A percentile compares a stretch with the other conserved stretches of the same genome.
phyloP scores from a whole-genome alignment of 92 coral and sea anemone genomes.

The Virgularia gustaviana region DNA sequence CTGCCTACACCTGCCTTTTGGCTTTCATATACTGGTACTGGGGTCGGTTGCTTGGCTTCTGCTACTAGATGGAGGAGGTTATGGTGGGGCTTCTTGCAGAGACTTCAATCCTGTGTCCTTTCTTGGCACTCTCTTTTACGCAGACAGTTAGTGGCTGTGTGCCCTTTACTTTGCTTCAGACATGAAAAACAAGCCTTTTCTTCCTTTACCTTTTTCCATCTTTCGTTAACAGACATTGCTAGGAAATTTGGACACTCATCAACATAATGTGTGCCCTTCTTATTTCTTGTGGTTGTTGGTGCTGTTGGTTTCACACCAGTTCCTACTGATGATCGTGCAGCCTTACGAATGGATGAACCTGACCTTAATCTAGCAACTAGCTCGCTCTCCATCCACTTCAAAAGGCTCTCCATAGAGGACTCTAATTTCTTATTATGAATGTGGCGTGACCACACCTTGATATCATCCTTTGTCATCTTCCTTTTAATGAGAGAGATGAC shows the following conservation, averaged over 20 bases:
- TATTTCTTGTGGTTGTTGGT: background rate
- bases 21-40: too few relatives aligned
- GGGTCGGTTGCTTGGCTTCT: background rate
- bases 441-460: constrained; percentile 53
- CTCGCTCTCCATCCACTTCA: constrained; percentile 53
- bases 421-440: constrained; percentile 34
- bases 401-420: constrained; percentile 54
- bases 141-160: constrained; percentile 28
- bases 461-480: constrained; percentile 53
- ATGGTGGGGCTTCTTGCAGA: constrained; percentile 45
- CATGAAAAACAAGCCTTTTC: constrained; percentile 52
- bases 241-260: constrained; percentile 46
- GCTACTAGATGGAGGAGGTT: constrained; percentile 26
- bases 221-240: constrained; percentile 27
- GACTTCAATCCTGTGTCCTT: constrained; percentile 5
- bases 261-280: constrained; percentile 37
- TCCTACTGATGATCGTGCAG: background rate
- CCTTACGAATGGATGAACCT: constrained; percentile 55
- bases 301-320: background rate
- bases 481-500: constrained; percentile 55
- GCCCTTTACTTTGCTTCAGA: constrained; percentile 49
- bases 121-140: constrained; percentile 44
- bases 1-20: too few relatives aligned
- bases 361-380: constrained; percentile 50
- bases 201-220: constrained; percentile 54